Conservation (phyloP, 2,113 vertebrate genomes). For the Thamnaconus septentrionalis region DNA sequence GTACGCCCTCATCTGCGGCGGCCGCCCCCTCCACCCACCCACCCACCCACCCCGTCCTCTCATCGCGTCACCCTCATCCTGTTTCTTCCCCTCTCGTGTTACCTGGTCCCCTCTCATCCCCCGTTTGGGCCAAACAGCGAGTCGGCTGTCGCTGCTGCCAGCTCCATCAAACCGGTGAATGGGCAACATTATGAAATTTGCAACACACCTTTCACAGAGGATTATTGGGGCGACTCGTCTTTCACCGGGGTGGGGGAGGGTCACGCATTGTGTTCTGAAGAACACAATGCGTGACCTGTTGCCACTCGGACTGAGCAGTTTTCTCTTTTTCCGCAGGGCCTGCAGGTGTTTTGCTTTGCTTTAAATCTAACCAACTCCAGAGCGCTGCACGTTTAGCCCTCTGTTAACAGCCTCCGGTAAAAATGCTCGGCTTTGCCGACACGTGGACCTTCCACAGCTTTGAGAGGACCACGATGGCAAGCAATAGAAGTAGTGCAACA, state of each 20-base stretch:
- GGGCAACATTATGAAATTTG: slow-evolving; percentile 20
- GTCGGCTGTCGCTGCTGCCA: slow-evolving; percentile 15
- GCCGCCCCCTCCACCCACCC: slow-evolving; percentile 35
- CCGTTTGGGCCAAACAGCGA: slow-evolving; percentile 27
- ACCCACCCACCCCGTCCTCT: slow-evolving; percentile 44
- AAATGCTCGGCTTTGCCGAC: too few relatives aligned
- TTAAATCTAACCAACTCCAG: too few relatives aligned
- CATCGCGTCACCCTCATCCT: slow-evolving; percentile 59
- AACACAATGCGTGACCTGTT: too few relatives aligned
- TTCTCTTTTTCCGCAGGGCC: not conserved
- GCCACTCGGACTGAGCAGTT: not conserved
- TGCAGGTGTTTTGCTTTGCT: too few relatives aligned
- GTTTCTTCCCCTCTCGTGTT: slow-evolving; percentile 63
- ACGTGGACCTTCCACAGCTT: too few relatives aligned
- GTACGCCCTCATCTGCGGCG: slow-evolving; percentile 60
- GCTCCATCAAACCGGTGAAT: slow-evolving; percentile 31
- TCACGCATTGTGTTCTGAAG: slow-evolving; percentile 44
- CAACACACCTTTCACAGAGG: slow-evolving; percentile 27
- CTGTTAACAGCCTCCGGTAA: too few relatives aligned
- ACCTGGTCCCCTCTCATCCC: slow-evolving; percentile 42
- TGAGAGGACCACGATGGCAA: too few relatives aligned
- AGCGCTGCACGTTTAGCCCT: too few relatives aligned
- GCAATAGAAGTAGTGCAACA: too few relatives aligned
- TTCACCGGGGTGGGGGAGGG: slow-evolving; percentile 9
- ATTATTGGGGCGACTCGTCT: slow-evolving; percentile 25